A percentile compares a stretch with the other conserved stretches of the same genome.
phyloP scores from a whole-genome alignment of 2,888 invertebrate species.

The Frankliniella fusca region DNA sequence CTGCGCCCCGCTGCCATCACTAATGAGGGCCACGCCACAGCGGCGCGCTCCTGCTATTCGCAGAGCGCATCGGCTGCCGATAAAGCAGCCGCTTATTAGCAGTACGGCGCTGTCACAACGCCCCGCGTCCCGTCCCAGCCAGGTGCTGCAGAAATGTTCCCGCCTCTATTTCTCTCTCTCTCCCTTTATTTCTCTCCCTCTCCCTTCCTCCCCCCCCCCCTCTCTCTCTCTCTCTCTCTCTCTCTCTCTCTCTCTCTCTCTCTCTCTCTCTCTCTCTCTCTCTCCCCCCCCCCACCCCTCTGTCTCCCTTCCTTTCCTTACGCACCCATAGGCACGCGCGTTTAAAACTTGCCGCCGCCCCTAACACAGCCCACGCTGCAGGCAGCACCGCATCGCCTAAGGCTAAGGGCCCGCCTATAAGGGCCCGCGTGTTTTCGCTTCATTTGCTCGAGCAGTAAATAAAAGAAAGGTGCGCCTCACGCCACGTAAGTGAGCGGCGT shows the following conservation, averaged over 20 bases:
- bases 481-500: background rate
- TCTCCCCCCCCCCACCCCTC: background rate
- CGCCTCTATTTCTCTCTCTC: background rate
- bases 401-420: background rate
- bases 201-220: background rate
- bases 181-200: too few relatives aligned
- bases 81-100: background rate
- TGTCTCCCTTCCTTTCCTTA: background rate
- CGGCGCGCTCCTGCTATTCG: too few relatives aligned
- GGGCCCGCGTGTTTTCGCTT: constrained; percentile 10
- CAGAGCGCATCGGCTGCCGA: too few relatives aligned
- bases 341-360: too few relatives aligned
- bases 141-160: background rate
- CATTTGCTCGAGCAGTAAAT: constrained; percentile 7
- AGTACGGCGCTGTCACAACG: background rate
- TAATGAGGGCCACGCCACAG: background rate
- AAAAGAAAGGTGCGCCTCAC: background rate
- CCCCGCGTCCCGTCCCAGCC: background rate
- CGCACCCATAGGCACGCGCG: too few relatives aligned
- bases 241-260: too few relatives aligned
- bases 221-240: background rate
- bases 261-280: background rate
- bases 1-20: background rate
- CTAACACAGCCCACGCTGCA: too few relatives aligned
- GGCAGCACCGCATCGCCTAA: background rate